A percentile compares a stretch with the other conserved stretches of the same genome.
These are phyloP conservation scores for Balearica regulorum DNA, from an alignment of 2,797 vertebrate species.

Conservation along the genomic window DNA sequence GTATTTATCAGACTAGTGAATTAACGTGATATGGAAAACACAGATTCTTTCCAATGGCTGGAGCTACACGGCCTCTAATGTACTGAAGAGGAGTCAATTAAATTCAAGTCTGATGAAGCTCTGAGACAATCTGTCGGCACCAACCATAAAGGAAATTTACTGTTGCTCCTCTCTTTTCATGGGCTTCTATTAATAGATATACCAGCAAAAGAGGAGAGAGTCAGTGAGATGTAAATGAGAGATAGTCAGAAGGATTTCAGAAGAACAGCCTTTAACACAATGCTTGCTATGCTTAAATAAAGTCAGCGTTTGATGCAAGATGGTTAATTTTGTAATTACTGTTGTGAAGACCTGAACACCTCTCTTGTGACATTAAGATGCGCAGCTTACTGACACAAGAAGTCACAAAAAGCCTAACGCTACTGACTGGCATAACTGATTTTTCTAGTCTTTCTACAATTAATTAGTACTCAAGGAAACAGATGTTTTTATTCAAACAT, in stretches of 20 bases:
- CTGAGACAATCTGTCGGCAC: not conserved
- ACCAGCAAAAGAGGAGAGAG: slow-evolving; percentile 34
- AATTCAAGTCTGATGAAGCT: not conserved
- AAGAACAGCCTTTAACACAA: not conserved
- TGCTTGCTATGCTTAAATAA: not conserved
- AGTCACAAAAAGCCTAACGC: not conserved
- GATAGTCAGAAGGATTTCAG: not conserved
- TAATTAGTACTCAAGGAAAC: slow-evolving; percentile 12
- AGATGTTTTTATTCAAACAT: not conserved
- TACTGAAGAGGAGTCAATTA: not conserved
- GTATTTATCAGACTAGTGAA: not conserved
- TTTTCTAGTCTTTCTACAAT: not conserved
- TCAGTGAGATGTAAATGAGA: slow-evolving; percentile 9
- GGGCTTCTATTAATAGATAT: not conserved
- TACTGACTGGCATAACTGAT: not conserved
- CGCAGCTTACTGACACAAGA: not conserved
- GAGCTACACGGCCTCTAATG: not conserved
- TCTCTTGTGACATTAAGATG: not conserved
- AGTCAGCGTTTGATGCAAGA: slow-evolving; percentile 14
- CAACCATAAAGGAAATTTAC: not conserved
- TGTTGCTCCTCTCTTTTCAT: not conserved
- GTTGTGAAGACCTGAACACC: not conserved
- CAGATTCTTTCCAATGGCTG: not conserved
- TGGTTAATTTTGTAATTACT: slow-evolving; percentile 46
- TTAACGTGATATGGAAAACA: not conserved